phyloP scores from a whole-genome alignment of 2,113 vertebrate genomes.

The Myanophis thanlyinensis region DNA sequence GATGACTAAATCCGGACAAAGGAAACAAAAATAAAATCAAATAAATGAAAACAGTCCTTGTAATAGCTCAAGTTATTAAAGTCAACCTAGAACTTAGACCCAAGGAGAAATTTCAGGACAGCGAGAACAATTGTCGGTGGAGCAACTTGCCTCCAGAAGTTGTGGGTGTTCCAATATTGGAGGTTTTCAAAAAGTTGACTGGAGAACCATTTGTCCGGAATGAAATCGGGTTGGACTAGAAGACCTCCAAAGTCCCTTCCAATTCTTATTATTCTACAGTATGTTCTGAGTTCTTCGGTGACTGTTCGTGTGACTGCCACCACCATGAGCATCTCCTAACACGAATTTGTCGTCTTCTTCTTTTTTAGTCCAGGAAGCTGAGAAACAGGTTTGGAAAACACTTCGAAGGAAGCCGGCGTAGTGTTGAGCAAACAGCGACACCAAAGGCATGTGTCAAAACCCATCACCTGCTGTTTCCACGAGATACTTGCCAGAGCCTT shows the following conservation, averaged over 20 bases:
- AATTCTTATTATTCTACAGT: not conserved
- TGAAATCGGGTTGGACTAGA: not conserved
- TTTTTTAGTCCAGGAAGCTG: not conserved
- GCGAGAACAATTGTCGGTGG: too few relatives aligned
- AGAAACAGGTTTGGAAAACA: conserved; percentile 27
- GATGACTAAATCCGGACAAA: not conserved
- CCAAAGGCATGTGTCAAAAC: conserved; percentile 65
- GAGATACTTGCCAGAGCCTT: conserved; percentile 46
- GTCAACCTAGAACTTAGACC: too few relatives aligned
- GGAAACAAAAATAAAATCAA: not conserved
- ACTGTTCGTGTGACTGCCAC: too few relatives aligned
- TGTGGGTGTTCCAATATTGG: too few relatives aligned
- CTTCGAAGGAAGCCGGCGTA: conserved; percentile 32
- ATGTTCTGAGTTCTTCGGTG: not conserved
- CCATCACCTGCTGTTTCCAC: conserved; percentile 59
- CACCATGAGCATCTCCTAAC: not conserved
- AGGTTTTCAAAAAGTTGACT: too few relatives aligned
- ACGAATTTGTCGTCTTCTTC: not conserved
- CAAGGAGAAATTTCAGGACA: too few relatives aligned
- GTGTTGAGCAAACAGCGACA: conserved; percentile 63
- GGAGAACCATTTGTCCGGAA: too few relatives aligned
- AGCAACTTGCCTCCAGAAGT: too few relatives aligned
- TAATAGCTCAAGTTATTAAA: too few relatives aligned
- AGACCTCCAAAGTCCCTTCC: not conserved
- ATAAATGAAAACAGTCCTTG: not conserved